Percentiles rank a stretch among this genome's conserved stretches.
These are phyloP conservation scores for Dinomys branickii DNA, from an alignment of 2,113 vertebrate genomes.

Conservation along the genomic window DNA sequence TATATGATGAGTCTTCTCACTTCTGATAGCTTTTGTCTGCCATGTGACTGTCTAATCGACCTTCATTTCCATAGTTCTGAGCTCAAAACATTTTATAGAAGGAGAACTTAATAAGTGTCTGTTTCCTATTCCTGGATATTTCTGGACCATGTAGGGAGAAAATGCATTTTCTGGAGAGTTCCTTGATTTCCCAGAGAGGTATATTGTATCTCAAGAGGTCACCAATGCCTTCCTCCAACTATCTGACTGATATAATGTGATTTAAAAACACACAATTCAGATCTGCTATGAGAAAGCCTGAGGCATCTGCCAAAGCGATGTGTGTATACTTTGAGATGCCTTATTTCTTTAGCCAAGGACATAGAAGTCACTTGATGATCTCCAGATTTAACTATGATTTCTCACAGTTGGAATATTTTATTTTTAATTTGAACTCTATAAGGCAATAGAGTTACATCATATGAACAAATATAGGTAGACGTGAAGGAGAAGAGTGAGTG, in stretches of 20 bases:
- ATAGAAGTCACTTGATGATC: background rate
- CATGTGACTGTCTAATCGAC: background rate
- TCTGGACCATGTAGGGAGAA: background rate
- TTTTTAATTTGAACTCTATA: conserved; percentile 62
- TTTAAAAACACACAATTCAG: background rate
- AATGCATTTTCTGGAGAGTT: background rate
- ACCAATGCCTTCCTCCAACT: background rate
- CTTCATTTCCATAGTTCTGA: background rate
- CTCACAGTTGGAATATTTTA: conserved; percentile 9
- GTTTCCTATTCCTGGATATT: background rate
- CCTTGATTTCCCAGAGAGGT: conserved; percentile 3
- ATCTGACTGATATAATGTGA: background rate
- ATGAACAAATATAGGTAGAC: background rate
- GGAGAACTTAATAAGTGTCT: background rate
- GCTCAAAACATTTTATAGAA: background rate
- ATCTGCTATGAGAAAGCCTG: background rate
- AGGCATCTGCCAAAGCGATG: background rate
- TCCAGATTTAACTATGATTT: conserved; percentile 12
- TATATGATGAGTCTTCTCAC: background rate
- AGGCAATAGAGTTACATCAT: background rate
- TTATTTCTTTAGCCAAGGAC: background rate
- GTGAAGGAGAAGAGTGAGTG: background rate
- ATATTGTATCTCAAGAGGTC: background rate
- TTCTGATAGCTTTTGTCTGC: background rate
- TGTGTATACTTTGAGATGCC: background rate